Base-by-base conservation (phyloP, 2,113 vertebrate genomes). In the Bambusicola thoracicus region DNA sequence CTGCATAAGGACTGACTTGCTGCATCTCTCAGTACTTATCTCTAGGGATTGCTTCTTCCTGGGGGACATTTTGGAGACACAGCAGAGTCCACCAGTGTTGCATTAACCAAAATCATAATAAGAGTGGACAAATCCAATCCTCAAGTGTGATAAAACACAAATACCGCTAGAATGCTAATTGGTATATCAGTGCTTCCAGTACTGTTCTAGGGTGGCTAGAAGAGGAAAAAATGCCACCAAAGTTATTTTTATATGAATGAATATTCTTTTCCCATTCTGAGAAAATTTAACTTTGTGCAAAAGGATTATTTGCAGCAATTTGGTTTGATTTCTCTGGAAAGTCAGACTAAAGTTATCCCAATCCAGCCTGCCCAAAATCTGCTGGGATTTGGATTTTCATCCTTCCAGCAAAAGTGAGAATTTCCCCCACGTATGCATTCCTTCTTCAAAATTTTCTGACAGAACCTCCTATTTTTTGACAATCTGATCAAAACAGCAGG, bases 101-200 rank as follows among this genome's bases (percentile, higher is more conserved):
- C 17, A 6, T 3, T 6, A 19, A 55, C 13, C 25, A 66, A 70
- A 85, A 41, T 17, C 32, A 46, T 32, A n/a, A n/a, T 11, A 15
- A 49, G 12, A 38, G 43, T 3, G 24, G 25, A 9, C 19, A 70
- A 59, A 46, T 5, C 20, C 30, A 34, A 2, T 16, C n/a, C n/a
- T 73, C 24, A 40, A n/a, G 10, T 12, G 36, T 13, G 46, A 36
- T 11, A 62, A 61, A 73, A 32, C 30, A 38, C 6, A 13, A 18
- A 20, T 24, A 17, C 3, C 21, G 41, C 3, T 5, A 5, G 65
- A 70, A 62, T 8, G 5, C 13, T 22, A 19, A 48, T 14, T 5
- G 51, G 15, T 66, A 18, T 32, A n/a, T 27, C 1, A 1, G n/a
- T 2, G 0, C 17, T 70, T 44, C 20, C 51, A 13, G 0, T 2